Evolutionary conservation across 92 coral and sea anemone genomes (phyloP).

Genomic region (Actinernus sp.): DNA sequence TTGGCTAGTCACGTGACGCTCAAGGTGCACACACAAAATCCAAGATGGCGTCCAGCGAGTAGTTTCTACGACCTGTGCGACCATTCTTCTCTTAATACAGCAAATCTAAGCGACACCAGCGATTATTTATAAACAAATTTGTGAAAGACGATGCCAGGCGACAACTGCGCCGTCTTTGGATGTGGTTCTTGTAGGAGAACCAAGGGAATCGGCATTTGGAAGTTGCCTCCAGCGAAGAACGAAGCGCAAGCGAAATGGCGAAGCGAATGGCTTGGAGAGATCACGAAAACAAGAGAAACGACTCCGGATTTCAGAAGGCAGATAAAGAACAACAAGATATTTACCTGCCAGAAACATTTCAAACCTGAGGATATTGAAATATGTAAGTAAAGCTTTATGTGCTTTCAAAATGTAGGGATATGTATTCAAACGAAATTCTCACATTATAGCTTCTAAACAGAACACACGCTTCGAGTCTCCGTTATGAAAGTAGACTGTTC

Average conservation of each 20-base stretch:
- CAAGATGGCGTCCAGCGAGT: conserved; percentile 37
- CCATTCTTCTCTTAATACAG: no score
- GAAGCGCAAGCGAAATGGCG: conserved; percentile 48
- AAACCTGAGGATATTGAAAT: conserved; percentile 49
- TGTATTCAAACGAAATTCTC: no score
- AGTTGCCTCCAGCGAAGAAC: conserved; percentile 49
- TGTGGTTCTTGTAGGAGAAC: conserved; percentile 57
- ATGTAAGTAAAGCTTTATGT: no score
- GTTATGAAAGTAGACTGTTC: no score
- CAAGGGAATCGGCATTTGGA: conserved; percentile 54
- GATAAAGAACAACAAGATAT: conserved; percentile 20
- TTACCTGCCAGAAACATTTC: conserved; percentile 55
- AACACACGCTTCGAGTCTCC: no score
- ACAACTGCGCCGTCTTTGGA: conserved; percentile 54
- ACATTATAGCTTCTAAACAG: no score
- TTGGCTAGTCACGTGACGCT: conserved; percentile 45
- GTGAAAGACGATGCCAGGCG: conserved; percentile 55
- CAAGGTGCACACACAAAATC: conserved; percentile 43
- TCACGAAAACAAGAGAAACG: conserved; percentile 18
- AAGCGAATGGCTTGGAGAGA: conserved; percentile 44
- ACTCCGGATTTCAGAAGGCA: conserved; percentile 26
- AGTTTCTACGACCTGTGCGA: conserved; percentile 30
- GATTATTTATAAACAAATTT: no score
- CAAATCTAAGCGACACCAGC: no score
- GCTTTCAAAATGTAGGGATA: no score